Base-by-base conservation (phyloP, 2,113 vertebrate species). In the Talpa occidentalis region DNA sequence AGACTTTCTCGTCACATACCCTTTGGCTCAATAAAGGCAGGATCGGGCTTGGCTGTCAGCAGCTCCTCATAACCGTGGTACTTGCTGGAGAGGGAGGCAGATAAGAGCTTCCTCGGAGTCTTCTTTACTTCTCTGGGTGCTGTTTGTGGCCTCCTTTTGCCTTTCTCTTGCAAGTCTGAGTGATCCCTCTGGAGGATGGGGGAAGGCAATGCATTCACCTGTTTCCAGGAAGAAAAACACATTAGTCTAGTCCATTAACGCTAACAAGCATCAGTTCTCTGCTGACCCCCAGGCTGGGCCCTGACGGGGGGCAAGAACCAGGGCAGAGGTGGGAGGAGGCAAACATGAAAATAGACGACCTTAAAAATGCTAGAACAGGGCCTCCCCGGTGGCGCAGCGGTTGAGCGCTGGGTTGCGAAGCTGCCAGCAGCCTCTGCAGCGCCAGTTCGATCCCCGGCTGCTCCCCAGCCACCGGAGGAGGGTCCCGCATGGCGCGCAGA, bases 1-100 rank as follows among this genome's bases (percentile, higher is more conserved):
- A 84, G 52, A 74, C 6, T 73, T 59, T 73, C 52, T 67, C 47
- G 19, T 78, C 66, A 42, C 98, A 97, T 97, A 99, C 99, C 99
- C 17, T 97, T 79, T 0, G 98, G 97, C 86, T 98, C 97, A 0
- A 93, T 32, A 54, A 98, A 98, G 85, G 97, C 92, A 0, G 96
- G 94, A 44, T 98, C 97, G 1, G 96, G 81, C 94, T 98, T 97
- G 7, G 96, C 94, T 66, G 98, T 82, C 17, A 97, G 97, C 69
- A 98, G 96, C 74, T 98, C 97, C 96, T 99, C 95, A 0, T 97
- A 98, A 62, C 96, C 97, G 32, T 16, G 89, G 44, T 98, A 98
- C 95, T 93, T 97, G 42, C 95, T 87, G 19, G 96, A 95, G 73
- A 96, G 28, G 3, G 49, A 16, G 22, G 84, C 40, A 49, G 52